Conservation (phyloP, 2,888 invertebrate genomes). For the Lacanobia oleracea region DNA sequence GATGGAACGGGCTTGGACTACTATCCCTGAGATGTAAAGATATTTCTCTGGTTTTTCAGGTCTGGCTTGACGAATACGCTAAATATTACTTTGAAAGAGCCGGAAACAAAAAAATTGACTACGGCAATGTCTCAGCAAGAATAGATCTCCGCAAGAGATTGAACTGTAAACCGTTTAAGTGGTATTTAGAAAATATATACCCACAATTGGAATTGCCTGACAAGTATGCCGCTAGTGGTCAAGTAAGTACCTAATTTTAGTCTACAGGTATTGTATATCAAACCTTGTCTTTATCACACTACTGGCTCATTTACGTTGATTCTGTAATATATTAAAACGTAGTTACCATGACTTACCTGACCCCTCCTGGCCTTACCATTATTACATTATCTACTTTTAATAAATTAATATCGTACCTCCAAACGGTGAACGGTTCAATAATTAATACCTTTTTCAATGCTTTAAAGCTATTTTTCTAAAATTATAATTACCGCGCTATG, state of each 20-base stretch:
- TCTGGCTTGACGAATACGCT: slow-evolving; percentile 98
- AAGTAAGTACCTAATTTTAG: slow-evolving; percentile 91
- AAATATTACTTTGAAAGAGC: slow-evolving; percentile 99
- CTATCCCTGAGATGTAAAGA: too few species aligned
- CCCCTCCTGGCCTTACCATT: too few species aligned
- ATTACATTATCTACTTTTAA: too few species aligned
- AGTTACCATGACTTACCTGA: too few species aligned
- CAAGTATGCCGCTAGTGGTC: slow-evolving; percentile 97
- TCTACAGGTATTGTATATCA: neutral
- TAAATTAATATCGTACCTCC: too few species aligned
- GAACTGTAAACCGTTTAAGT: slow-evolving; percentile 98
- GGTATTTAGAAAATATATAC: slow-evolving; percentile 99
- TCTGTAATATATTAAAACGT: too few species aligned
- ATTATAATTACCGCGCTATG: neutral
- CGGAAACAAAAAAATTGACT: slow-evolving; percentile 97
- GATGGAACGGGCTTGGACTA: too few species aligned
- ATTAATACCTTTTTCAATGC: neutral
- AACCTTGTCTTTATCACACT: too few species aligned
- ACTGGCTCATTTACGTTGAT: too few species aligned
- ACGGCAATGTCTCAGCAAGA: slow-evolving; percentile 96
- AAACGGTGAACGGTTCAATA: too few species aligned
- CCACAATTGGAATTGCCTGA: slow-evolving; percentile 99
- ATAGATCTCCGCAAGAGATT: slow-evolving; percentile 94
- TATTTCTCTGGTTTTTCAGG: slow-evolving; percentile 78
- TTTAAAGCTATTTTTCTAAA: neutral